Base-by-base conservation (phyloP, 2,113 vertebrate genomes). In the Tragelaphus imberbis region DNA sequence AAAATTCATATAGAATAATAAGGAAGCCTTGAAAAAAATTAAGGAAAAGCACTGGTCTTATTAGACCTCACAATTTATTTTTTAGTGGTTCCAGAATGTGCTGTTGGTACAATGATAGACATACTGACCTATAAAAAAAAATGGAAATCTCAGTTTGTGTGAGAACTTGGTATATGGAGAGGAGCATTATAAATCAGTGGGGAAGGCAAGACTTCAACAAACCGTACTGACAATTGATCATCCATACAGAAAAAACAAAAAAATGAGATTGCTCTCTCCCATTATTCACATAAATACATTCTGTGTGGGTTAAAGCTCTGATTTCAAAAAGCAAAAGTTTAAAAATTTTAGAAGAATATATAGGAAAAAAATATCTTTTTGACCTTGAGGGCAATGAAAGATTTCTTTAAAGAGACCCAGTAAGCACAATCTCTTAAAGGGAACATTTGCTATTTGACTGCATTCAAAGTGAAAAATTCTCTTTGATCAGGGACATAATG, bases 391-490 rank as follows among this genome's bases (percentile, higher is more conserved):
- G 51, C 30, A 71, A 19, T 84, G 71, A 90, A 92, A 89, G 61
- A 51, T 82, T 92, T 95, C 77, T 84, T 96, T 91, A n/a, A 94
- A 88, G 90, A 86, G 44, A 86, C 23, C 4, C 25, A 94, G 92
- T 93, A 71, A 97, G 2, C 61, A 87, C 28, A 93, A 49, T 40
- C 25, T 21, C 71, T 47, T 91, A 75, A 96, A 94, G 28, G 40
- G 80, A 95, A 55, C 19, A 21, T 96, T 95, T 75, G 28, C n/a
- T 77, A 80, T 91, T 91, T 87, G 51, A 93, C 68, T 95, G 71
- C 36, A 40, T 71, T 93, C 17, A 93, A 94, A 94, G 68, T 86
- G 88, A 96, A 96, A 89, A 15, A 53, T 94, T 94, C 21, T 92
- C 0, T 95, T 96, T 94, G 91, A 95, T 95, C 51, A 80, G 53